Evolutionary conservation across 2,797 vertebrate species (phyloP).

Genomic region (Australoheros facetus): DNA sequence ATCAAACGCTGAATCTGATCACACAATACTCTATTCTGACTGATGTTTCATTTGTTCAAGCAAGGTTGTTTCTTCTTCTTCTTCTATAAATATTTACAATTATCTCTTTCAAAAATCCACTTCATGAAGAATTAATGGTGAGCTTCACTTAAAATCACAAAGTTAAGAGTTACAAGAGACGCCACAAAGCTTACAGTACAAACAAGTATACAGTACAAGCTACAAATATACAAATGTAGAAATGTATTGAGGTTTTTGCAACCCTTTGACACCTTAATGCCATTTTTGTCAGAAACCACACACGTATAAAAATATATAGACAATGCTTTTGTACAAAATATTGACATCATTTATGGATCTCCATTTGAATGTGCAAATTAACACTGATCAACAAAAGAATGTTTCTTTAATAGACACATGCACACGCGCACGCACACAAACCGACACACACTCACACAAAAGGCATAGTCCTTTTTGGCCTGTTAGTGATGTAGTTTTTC

Average conservation of each 20-base stretch:
- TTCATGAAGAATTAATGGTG: conserved; percentile 62
- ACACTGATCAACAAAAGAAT: conserved; percentile 71
- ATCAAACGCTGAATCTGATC: conserved; percentile 51
- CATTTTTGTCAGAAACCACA: conserved; percentile 75
- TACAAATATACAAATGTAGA: conserved; percentile 85
- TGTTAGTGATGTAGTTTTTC: conserved; percentile 50
- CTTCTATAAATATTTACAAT: conserved; percentile 77
- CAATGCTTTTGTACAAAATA: conserved; percentile 82
- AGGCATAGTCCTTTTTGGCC: conserved; percentile 68
- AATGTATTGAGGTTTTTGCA: conserved; percentile 77
- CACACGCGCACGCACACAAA: conserved; percentile 10
- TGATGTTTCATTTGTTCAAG: conserved; percentile 65
- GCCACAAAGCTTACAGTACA: conserved; percentile 73
- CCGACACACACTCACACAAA: neutral
- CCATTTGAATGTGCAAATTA: conserved; percentile 82
- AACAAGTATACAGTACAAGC: conserved; percentile 76
- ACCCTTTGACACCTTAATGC: conserved; percentile 73
- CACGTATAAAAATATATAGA: conserved; percentile 85
- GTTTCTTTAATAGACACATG: conserved; percentile 40
- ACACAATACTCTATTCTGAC: conserved; percentile 54
- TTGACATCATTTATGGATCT: conserved; percentile 80
- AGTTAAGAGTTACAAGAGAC: conserved; percentile 57
- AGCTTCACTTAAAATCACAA: conserved; percentile 64
- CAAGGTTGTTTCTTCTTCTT: conserved; percentile 44
- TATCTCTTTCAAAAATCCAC: conserved; percentile 51